A percentile compares a stretch with the other conserved stretches of the same genome.
Conservation (phyloP, 2,113 vertebrate genomes). For the Hirundichthys speculiger region DNA sequence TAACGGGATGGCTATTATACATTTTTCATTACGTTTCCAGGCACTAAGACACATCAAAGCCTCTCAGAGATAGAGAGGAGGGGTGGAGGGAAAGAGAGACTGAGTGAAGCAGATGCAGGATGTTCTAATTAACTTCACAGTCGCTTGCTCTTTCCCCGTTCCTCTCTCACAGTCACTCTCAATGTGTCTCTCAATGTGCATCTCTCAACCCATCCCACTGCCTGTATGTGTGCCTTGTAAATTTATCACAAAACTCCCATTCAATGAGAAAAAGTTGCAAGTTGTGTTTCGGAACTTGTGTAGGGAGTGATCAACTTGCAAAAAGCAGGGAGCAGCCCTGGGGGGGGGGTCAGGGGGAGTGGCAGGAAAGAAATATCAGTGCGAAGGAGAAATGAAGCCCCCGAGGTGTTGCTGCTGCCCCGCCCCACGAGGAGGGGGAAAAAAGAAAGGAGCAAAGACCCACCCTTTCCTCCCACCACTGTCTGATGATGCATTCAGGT, state of each 20-base stretch:
- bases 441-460: constrained; percentile 34
- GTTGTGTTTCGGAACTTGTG: constrained; percentile 30
- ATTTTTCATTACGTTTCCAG: constrained; percentile 86
- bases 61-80: constrained; percentile 68
- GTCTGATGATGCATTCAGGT: constrained; percentile 52
- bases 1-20: constrained; percentile 80
- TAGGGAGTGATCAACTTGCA: constrained; percentile 53
- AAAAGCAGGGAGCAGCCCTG: constrained; percentile 12
- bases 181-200: constrained; percentile 40
- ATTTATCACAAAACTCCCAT: constrained; percentile 60
- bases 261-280: constrained; percentile 31
- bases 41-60: constrained; percentile 85
- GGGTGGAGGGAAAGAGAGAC: constrained; percentile 35
- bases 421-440: constrained; percentile 46
- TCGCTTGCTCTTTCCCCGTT: constrained; percentile 48
- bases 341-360: no score
- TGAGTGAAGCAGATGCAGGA: constrained; percentile 73
- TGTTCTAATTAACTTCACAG: constrained; percentile 85
- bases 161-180: constrained; percentile 39
- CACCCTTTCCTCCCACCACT: constrained; percentile 30
- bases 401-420: constrained; percentile 64
- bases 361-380: constrained; percentile 45
- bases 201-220: constrained; percentile 59
- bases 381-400: constrained; percentile 39
- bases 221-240: constrained; percentile 61